Conservation (phyloP, 2,113 vertebrate genomes). For the Cygnus atratus region DNA sequence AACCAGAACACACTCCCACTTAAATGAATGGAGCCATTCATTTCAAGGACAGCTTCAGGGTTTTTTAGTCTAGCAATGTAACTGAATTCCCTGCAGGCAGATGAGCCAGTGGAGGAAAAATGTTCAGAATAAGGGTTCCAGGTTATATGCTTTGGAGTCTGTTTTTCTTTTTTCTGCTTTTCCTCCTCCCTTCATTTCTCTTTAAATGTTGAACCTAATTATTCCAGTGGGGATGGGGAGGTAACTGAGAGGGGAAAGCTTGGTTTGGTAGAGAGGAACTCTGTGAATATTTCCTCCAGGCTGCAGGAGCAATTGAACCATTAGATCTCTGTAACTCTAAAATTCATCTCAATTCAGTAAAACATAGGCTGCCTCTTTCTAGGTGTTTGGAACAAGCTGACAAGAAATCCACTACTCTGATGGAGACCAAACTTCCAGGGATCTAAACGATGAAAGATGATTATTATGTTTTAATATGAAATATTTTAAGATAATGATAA, state of each 20-base stretch:
- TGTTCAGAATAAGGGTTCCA: conserved; percentile 17
- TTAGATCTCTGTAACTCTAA: not conserved
- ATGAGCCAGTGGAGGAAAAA: conserved; percentile 26
- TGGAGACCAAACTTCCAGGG: not conserved
- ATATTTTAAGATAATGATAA: not conserved
- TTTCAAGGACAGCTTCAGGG: conserved; percentile 48
- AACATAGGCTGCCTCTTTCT: not conserved
- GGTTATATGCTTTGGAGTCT: not conserved
- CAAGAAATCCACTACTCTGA: not conserved
- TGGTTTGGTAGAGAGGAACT: not conserved
- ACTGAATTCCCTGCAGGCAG: conserved; percentile 58
- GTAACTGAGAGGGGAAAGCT: not conserved
- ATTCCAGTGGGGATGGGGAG: not conserved
- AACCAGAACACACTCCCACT: conserved; percentile 58
- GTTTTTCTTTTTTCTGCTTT: too few relatives aligned
- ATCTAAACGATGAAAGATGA: not conserved
- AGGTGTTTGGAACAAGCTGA: not conserved
- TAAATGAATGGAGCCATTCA: conserved; percentile 65
- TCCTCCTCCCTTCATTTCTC: not conserved
- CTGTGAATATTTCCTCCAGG: not conserved
- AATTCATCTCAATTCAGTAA: not conserved
- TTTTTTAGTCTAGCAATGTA: conserved; percentile 30
- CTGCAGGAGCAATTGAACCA: not conserved
- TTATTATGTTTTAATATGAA: not conserved
- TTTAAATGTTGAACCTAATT: not conserved